Evolutionary conservation across 2,888 invertebrate genomes (phyloP).

Genomic region (Phytoseiulus persimilis): DNA sequence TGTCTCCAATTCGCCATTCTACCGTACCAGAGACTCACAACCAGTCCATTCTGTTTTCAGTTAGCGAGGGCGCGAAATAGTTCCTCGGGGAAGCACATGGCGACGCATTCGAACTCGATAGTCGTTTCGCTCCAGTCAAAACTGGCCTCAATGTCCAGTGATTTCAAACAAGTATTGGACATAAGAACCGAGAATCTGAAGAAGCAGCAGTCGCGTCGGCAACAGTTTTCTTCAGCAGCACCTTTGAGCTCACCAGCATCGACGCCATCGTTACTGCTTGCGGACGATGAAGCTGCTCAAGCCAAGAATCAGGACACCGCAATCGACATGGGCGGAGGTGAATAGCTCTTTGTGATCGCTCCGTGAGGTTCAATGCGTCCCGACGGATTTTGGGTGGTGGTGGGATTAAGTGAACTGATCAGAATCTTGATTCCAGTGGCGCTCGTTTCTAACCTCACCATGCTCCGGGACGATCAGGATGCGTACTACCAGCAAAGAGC

Average conservation of each 20-base stretch:
- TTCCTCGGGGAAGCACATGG: slow-evolving; percentile 63
- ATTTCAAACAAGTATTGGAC: slow-evolving; percentile 68
- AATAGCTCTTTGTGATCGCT: not conserved
- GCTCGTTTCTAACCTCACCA: not conserved
- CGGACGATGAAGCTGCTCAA: slow-evolving; percentile 51
- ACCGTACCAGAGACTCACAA: too few relatives aligned
- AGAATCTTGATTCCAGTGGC: not conserved
- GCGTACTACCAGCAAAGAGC: slow-evolving; percentile 83
- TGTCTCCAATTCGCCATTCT: too few relatives aligned
- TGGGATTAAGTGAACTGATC: slow-evolving; percentile 61
- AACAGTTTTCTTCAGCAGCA: slow-evolving; percentile 72
- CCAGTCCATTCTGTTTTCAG: slow-evolving; percentile 42
- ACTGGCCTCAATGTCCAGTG: slow-evolving; percentile 89
- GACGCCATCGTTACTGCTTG: slow-evolving; percentile 51
- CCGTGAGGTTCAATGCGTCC: not conserved
- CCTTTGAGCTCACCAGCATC: slow-evolving; percentile 52
- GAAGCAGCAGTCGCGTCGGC: slow-evolving; percentile 82
- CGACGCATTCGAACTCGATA: slow-evolving; percentile 83
- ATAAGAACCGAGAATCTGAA: slow-evolving; percentile 66
- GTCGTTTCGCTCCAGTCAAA: slow-evolving; percentile 84
- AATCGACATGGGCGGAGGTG: slow-evolving; percentile 68
- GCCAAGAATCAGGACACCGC: slow-evolving; percentile 62
- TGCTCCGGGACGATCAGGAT: slow-evolving; percentile 55
- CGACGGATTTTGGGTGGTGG: slow-evolving; percentile 52
- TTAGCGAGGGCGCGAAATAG: slow-evolving; percentile 48